phyloP scores from a whole-genome alignment of 2,113 vertebrate species.

The Alosa alosa region DNA sequence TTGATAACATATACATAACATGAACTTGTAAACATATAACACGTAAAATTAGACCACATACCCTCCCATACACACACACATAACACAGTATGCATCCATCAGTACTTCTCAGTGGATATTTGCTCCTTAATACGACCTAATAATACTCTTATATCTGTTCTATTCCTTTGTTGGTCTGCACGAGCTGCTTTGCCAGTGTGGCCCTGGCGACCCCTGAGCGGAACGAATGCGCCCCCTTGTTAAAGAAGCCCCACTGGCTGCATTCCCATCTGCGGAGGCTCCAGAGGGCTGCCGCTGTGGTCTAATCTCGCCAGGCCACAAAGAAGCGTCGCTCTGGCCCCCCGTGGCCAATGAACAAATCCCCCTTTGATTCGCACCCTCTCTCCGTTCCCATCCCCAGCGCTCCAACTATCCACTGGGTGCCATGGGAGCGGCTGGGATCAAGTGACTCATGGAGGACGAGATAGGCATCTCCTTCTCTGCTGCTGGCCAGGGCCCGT shows the following conservation, averaged over 20 bases:
- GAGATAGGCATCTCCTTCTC: constrained; percentile 9
- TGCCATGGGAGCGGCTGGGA: background rate
- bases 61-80: no score
- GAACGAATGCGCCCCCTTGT: background rate
- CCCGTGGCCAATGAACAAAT: constrained; percentile 19
- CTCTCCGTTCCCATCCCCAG: background rate
- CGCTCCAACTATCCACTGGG: background rate
- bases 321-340: constrained; percentile 17
- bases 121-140: no score
- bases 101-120: no score
- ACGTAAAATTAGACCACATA: no score
- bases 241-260: background rate
- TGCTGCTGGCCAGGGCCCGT: background rate
- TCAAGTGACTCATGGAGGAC: constrained; percentile 16
- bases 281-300: constrained; percentile 10
- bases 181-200: background rate
- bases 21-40: no score
- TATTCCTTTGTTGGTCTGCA: background rate
- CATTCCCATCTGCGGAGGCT: background rate
- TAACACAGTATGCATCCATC: no score
- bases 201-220: background rate
- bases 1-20: no score
- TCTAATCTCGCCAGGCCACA: constrained; percentile 14
- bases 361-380: constrained; percentile 27
- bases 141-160: no score